phyloP scores from a whole-genome alignment of 1,140 invertebrate genomes.

The Drosophila melanogaster region Release_6_plus_ISO1_MT NC_004354.4:7334001-7334500 shows the following conservation, averaged over 20 bases:
- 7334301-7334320: neutral
- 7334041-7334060: slow-evolving; percentile 41
- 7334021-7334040: slow-evolving; percentile 60
- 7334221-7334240: too few species aligned
- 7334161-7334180: neutral
- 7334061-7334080: slow-evolving; percentile 16
- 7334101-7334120: slow-evolving; percentile 71
- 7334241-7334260: too few species aligned
- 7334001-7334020: slow-evolving; percentile 30
- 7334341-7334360: too few species aligned
- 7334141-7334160: neutral
- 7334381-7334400: neutral
- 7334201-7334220: neutral
- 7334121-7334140: slow-evolving; percentile 53
- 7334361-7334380: neutral
- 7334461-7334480: slow-evolving; percentile 11
- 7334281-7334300: too few species aligned
- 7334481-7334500: slow-evolving; percentile 41
- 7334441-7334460: slow-evolving; percentile 8
- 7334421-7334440: slow-evolving; percentile 13
- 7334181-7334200: neutral
- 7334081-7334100: slow-evolving; percentile 17
- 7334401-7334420: neutral
- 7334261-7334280: too few species aligned
- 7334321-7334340: neutral